Evolutionary conservation across 2,888 invertebrate species (phyloP).

Genomic region (Yponomeuta plumbellus): DNA sequence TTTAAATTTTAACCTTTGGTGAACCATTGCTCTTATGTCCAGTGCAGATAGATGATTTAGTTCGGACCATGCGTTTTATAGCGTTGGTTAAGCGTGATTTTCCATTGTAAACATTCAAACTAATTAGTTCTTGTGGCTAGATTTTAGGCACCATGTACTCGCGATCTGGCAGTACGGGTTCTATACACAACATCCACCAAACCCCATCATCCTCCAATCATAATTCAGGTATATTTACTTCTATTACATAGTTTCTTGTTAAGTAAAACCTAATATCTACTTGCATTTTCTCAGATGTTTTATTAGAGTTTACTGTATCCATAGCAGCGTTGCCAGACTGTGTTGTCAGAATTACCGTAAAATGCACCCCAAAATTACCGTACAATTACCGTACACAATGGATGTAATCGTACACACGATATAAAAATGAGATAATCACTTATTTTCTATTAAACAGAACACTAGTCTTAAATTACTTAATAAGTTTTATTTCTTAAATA

Average conservation of each 20-base stretch:
- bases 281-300: too few relatives aligned
- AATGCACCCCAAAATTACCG: too few relatives aligned
- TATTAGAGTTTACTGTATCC: too few relatives aligned
- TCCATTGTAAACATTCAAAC: conserved; percentile 11
- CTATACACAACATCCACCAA: conserved; percentile 83
- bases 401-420: too few relatives aligned
- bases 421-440: too few relatives aligned
- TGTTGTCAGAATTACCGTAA: too few relatives aligned
- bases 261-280: too few relatives aligned
- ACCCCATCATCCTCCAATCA: conserved; percentile 88
- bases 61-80: not conserved
- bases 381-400: too few relatives aligned
- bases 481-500: too few relatives aligned
- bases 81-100: not conserved
- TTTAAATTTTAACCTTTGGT: not conserved
- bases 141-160: conserved; percentile 71
- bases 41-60: not conserved
- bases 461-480: too few relatives aligned
- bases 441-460: too few relatives aligned
- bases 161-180: conserved; percentile 85
- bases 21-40: not conserved
- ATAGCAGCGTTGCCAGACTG: too few relatives aligned
- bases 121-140: conserved; percentile 2
- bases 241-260: conserved; percentile 15
- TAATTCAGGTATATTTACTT: conserved; percentile 82